These are phyloP conservation scores for Novumbra hubbsi DNA, from an alignment of 2,797 vertebrate species.

Conservation along the genomic window DNA sequence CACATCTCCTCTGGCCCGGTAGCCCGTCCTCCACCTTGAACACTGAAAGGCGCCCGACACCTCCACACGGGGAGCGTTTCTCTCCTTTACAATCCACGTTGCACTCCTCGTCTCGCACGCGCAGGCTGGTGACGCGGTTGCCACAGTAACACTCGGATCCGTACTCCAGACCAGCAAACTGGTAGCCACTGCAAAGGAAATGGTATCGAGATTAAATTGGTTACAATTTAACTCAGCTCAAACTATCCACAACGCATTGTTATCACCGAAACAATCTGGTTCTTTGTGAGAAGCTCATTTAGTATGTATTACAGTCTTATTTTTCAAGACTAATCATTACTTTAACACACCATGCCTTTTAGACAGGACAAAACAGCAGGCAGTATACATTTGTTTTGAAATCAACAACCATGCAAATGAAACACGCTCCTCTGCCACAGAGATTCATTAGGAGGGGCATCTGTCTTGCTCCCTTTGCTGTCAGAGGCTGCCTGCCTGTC, in stretches of 20 bases:
- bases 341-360: not conserved
- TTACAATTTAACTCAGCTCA: not conserved
- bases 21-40: conserved; percentile 84
- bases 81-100: conserved; percentile 88
- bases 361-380: not conserved
- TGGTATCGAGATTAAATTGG: not conserved
- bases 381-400: not conserved
- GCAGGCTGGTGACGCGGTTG: conserved; percentile 75
- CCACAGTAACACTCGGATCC: conserved; percentile 96
- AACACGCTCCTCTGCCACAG: not conserved
- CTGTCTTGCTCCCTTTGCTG: not conserved
- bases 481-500: not conserved
- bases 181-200: conserved; percentile 78
- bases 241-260: not conserved
- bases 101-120: conserved; percentile 82
- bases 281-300: not conserved
- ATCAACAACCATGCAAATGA: not conserved
- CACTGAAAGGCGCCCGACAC: conserved; percentile 85
- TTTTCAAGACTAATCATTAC: not conserved
- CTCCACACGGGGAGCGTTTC: conserved; percentile 79
- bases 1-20: conserved; percentile 77
- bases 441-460: not conserved
- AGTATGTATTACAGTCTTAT: not conserved
- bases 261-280: not conserved
- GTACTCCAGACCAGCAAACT: conserved; percentile 88